phyloP scores from a whole-genome alignment of 2,888 invertebrate species.

The Vannuccia rotundouncinata region DNA sequence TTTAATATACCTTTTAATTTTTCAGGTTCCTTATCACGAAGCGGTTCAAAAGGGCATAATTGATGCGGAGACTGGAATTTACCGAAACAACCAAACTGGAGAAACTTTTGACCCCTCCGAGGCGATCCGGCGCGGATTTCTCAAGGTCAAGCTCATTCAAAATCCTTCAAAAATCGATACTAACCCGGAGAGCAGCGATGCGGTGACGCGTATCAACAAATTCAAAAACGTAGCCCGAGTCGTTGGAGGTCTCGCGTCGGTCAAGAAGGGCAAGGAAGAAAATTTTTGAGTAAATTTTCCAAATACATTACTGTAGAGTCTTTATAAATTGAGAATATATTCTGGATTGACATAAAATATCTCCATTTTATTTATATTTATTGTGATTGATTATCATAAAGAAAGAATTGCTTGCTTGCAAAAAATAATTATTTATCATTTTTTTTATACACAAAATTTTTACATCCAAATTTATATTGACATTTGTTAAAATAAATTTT shows the following conservation, averaged over 20 bases:
- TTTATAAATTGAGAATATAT: too few species aligned
- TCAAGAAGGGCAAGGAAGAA: too few species aligned
- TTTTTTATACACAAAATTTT: too few species aligned
- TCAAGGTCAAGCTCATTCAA: neutral
- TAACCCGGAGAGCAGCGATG: conserved; percentile 3
- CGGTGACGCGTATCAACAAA: neutral
- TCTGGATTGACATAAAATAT: too few species aligned
- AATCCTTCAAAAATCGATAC: conserved; percentile 1
- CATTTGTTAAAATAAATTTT: too few species aligned
- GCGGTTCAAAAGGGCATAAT: neutral
- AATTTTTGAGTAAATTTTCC: too few species aligned
- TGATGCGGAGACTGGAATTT: neutral
- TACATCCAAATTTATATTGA: too few species aligned
- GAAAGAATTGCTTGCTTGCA: too few species aligned
- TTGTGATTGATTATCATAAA: too few species aligned
- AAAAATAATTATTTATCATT: too few species aligned
- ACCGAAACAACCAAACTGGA: neutral
- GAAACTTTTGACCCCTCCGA: neutral
- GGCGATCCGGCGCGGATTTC: neutral
- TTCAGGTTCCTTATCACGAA: conserved; percentile 8
- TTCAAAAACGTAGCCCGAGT: neutral
- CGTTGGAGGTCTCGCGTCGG: neutral
- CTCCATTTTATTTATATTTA: too few species aligned
- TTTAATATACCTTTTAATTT: neutral
- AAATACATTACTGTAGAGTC: too few species aligned